These are phyloP conservation scores for Actenoides hombroni DNA, from an alignment of 2,113 vertebrate species.

Conservation along the genomic window DNA sequence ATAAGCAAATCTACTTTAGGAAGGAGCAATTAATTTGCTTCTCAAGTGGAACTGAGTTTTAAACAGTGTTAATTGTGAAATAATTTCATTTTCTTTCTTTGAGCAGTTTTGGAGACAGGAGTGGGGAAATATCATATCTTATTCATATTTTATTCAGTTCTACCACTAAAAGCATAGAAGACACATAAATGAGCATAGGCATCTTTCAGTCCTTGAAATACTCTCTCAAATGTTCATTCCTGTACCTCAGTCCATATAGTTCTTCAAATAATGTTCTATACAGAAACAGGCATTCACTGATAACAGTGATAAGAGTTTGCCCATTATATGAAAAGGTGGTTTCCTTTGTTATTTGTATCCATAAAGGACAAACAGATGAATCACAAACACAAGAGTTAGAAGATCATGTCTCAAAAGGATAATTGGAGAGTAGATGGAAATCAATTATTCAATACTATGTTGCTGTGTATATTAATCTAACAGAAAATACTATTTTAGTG, in stretches of 20 bases:
- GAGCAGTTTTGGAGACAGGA: background rate
- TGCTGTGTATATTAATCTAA: background rate
- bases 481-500: background rate
- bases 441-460: background rate
- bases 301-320: background rate
- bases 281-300: background rate
- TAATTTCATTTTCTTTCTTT: background rate
- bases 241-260: background rate
- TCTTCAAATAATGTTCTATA: background rate
- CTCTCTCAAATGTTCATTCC: background rate
- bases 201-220: background rate
- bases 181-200: background rate
- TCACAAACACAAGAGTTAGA: background rate
- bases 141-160: background rate
- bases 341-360: background rate
- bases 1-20: background rate
- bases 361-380: constrained; percentile 21
- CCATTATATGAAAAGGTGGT: background rate
- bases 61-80: background rate
- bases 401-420: background rate
- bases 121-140: background rate
- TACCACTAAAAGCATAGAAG: background rate
- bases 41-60: background rate
- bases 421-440: background rate
- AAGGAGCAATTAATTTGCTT: background rate